These are phyloP conservation scores for Enteromius argenteus DNA, from an alignment of 2,797 vertebrate genomes.

Conservation along the genomic window DNA sequence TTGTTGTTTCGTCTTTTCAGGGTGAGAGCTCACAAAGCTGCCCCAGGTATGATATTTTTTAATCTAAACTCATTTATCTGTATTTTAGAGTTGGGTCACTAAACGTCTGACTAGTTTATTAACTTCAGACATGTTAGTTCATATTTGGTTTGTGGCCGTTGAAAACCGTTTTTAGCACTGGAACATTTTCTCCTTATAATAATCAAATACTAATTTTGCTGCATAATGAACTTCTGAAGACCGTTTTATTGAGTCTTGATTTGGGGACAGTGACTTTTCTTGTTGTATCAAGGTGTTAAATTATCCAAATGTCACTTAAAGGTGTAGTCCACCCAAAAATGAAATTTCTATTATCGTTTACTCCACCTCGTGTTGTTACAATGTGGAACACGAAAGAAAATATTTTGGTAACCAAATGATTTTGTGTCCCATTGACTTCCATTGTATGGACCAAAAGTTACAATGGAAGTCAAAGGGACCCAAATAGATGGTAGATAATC, in stretches of 20 bases:
- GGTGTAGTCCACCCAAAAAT: neutral
- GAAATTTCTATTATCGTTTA: neutral
- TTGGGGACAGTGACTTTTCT: neutral
- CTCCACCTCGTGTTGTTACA: neutral
- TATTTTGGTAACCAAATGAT: neutral
- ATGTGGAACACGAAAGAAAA: too few relatives aligned
- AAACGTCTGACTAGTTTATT: neutral
- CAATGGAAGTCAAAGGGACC: neutral
- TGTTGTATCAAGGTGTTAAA: neutral
- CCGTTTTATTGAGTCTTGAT: neutral
- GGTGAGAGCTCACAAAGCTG: constrained; percentile 91
- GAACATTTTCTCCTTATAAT: neutral
- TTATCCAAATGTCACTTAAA: neutral
- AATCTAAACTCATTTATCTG: neutral
- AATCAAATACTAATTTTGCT: neutral
- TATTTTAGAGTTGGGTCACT: neutral
- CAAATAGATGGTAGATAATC: neutral
- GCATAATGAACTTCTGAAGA: neutral
- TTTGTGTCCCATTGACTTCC: neutral
- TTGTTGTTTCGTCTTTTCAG: constrained; percentile 72
- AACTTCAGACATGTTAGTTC: neutral
- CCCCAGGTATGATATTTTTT: constrained; percentile 81
- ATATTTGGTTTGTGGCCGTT: neutral
- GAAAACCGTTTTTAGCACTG: constrained; percentile 6
- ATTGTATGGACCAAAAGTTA: too few relatives aligned